Evolutionary conservation across 2,113 vertebrate genomes (phyloP), one percentile per base, ranked within the genome.

Genomic region (Herpailurus yagouaroundi): DNA sequence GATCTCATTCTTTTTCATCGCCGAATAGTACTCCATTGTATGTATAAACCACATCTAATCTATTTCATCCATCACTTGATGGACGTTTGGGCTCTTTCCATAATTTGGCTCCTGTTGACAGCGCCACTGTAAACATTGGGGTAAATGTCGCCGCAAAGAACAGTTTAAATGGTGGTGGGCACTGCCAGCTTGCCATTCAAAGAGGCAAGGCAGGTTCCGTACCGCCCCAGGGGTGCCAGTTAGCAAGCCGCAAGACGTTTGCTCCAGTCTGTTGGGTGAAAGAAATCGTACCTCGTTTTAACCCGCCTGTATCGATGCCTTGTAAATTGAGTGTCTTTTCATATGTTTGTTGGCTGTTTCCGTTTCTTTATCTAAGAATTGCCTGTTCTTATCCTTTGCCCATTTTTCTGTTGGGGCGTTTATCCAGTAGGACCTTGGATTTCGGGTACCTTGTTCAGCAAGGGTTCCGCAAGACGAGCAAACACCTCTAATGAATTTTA

Each of bases 211-310:
- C n/a, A 33, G 13, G 6, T 66, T 7, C 69, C 16, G 10, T 10
- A 1, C 0, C 0, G 8, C 33, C 4, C 0, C 41, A 0, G 25
- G 80, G 1, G 41, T 1, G 23, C 36, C 52, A 0, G 15, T 6
- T 21, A 25, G 36, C 52, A 57, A 5, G 23, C 57, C 21, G 73
- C 55, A 25, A 12, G 3, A 0, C 19, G 3, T 18, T 55, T 33
- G 10, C 38, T 45, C 16, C 4, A 0, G 60, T 8, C 63, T 38
- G 18, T 4, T 0, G 14, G 31, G 15, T n/a, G 48, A 38, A 45
- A 68, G 45, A 73, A 14, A 19, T 1, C 5, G 0, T 7, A 0
- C 23, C 68, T 71, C 38, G 48, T 27, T 76, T 80, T 55, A 55
- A 10, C 79, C 60, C 5, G 0, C 15, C 33, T 19, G 23, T 15